phyloP scores from a whole-genome alignment of 2,797 vertebrate species.

The Sebastes paucispinis region DNA sequence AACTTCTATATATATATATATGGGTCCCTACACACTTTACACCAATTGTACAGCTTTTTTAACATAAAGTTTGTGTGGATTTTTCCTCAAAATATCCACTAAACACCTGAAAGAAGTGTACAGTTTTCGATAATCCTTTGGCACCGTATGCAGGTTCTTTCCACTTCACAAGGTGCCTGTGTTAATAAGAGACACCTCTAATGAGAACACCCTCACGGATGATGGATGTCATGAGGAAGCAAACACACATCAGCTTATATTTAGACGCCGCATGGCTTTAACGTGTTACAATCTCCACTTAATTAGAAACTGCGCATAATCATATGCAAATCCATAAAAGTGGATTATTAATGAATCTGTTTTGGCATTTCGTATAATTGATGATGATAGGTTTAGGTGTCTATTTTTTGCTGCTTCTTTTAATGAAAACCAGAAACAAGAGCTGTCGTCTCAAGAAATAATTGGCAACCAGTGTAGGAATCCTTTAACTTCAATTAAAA shows the following conservation, averaged over 20 bases:
- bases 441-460: slow-evolving; percentile 44
- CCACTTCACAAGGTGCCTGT: slow-evolving; percentile 23
- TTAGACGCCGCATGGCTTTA: slow-evolving; percentile 47
- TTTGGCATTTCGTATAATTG: slow-evolving; percentile 64
- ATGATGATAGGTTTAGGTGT: slow-evolving; percentile 60
- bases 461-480: slow-evolving; percentile 33
- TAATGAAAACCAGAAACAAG: slow-evolving; percentile 43
- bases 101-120: not conserved
- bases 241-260: slow-evolving; percentile 54
- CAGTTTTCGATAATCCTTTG: not conserved
- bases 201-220: slow-evolving; percentile 53
- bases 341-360: slow-evolving; percentile 68
- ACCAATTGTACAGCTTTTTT: not conserved
- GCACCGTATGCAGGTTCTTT: not conserved
- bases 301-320: slow-evolving; percentile 66
- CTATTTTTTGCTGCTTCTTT: slow-evolving; percentile 47
- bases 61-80: not conserved
- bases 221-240: slow-evolving; percentile 58
- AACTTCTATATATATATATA: not conserved
- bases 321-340: slow-evolving; percentile 63
- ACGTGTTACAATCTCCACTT: slow-evolving; percentile 53
- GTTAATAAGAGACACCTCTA: slow-evolving; percentile 47
- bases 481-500: slow-evolving; percentile 57
- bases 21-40: not conserved
- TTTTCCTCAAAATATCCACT: not conserved